Percentiles rank a stretch among this genome's conserved stretches.
These are phyloP conservation scores for Agapornis roseicollis DNA, from an alignment of 2,113 vertebrate genomes.

Conservation along the genomic window DNA sequence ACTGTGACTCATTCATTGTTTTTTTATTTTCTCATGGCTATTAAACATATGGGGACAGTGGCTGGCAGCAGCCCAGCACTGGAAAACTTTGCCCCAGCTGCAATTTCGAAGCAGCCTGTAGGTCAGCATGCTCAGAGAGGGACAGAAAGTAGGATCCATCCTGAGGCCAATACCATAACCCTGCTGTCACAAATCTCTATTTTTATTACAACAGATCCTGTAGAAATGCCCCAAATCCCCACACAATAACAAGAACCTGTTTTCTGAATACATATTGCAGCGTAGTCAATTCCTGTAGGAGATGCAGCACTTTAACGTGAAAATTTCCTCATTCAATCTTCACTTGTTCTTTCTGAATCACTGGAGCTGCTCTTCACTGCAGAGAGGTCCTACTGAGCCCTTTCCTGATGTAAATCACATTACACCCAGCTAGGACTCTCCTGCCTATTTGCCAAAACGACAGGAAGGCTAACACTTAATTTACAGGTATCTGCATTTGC, in stretches of 20 bases:
- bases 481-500: slow-evolving; percentile 42
- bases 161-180: not conserved
- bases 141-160: not conserved
- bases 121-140: not conserved
- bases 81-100: not conserved
- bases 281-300: slow-evolving; percentile 11
- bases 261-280: not conserved
- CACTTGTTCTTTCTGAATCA: slow-evolving; percentile 26
- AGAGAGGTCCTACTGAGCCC: not conserved
- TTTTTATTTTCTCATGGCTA: not conserved
- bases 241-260: not conserved
- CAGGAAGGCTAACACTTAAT: slow-evolving; percentile 36
- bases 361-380: not conserved
- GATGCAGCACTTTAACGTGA: slow-evolving; percentile 12
- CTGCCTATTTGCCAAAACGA: not conserved
- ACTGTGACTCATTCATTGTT: not conserved
- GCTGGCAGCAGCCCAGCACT: not conserved
- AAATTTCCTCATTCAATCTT: slow-evolving; percentile 21
- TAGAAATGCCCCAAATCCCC: not conserved
- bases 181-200: not conserved
- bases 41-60: not conserved
- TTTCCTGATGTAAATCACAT: slow-evolving; percentile 37
- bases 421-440: not conserved
- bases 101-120: not conserved
- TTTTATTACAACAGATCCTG: slow-evolving; percentile 6